Evolutionary conservation across 2,888 invertebrate genomes (phyloP).

Genomic region (Lasioglossum vierecki): DNA sequence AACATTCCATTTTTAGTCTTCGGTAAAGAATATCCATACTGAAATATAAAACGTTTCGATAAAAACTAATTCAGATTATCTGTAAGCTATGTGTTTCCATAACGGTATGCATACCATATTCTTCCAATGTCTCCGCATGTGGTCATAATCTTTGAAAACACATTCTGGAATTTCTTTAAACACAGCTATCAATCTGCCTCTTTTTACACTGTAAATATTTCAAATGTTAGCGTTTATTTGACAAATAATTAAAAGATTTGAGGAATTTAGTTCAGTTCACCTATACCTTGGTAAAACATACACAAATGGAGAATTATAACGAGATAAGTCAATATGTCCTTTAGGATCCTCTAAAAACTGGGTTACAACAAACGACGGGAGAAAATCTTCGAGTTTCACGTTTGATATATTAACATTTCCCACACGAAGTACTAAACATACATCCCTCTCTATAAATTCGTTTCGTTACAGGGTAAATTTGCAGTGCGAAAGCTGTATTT

Average conservation of each 20-base stretch:
- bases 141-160: conserved; percentile 76
- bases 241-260: neutral
- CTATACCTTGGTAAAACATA: conserved; percentile 80
- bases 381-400: conserved; percentile 68
- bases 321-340: conserved; percentile 67
- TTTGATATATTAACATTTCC: conserved; percentile 66
- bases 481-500: neutral
- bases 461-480: neutral
- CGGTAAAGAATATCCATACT: conserved; percentile 81
- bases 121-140: conserved; percentile 81
- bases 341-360: conserved; percentile 69
- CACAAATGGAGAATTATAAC: conserved; percentile 65
- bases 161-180: conserved; percentile 75
- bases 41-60: conserved; percentile 43
- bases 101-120: conserved; percentile 77
- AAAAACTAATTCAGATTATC: neutral
- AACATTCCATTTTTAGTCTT: conserved; percentile 70
- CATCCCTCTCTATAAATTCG: conserved; percentile 57
- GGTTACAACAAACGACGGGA: conserved; percentile 26
- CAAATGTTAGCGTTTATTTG: neutral
- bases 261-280: conserved; percentile 21
- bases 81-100: neutral
- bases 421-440: conserved; percentile 66
- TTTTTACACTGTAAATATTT: conserved; percentile 72
- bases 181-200: conserved; percentile 74